Conservation (phyloP, 2,888 invertebrate species). For the Parasteatoda lunata region DNA sequence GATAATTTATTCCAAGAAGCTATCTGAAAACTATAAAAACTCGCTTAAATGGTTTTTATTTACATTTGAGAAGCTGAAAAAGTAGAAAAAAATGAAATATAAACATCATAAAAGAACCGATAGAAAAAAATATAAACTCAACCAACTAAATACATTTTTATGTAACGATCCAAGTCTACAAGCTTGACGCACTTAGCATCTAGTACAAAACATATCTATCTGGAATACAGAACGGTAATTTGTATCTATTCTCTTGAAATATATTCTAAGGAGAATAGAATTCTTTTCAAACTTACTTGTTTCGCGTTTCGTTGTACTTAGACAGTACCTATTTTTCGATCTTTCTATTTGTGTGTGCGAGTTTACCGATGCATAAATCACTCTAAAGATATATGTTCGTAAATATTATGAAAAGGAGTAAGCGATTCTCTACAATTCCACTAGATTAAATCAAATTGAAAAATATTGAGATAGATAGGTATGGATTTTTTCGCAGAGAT, state of each 20-base stretch:
- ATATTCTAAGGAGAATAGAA: no score
- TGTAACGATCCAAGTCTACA: neutral
- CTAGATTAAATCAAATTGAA: constrained; percentile 34
- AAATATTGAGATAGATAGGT: constrained; percentile 8
- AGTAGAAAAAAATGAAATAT: constrained; percentile 1
- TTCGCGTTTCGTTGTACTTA: no score
- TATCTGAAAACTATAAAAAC: constrained; percentile 40
- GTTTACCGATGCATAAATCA: constrained; percentile 32
- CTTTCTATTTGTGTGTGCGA: neutral
- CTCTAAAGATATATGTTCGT: neutral
- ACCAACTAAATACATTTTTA: constrained; percentile 39
- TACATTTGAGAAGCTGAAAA: neutral
- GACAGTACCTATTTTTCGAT: neutral
- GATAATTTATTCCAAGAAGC: constrained; percentile 25
- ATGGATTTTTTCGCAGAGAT: neutral
- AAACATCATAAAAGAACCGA: constrained; percentile 1
- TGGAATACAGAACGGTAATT: neutral
- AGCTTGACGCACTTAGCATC: neutral
- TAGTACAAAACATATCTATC: neutral
- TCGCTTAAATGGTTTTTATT: constrained; percentile 30
- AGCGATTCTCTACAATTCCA: constrained; percentile 14
- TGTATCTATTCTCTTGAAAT: neutral
- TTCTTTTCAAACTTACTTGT: no score
- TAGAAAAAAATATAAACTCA: constrained; percentile 8
- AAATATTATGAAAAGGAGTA: constrained; percentile 27